Evolutionary conservation across 2,113 vertebrate genomes (phyloP).

Genomic region (Corythaixoides concolor): DNA sequence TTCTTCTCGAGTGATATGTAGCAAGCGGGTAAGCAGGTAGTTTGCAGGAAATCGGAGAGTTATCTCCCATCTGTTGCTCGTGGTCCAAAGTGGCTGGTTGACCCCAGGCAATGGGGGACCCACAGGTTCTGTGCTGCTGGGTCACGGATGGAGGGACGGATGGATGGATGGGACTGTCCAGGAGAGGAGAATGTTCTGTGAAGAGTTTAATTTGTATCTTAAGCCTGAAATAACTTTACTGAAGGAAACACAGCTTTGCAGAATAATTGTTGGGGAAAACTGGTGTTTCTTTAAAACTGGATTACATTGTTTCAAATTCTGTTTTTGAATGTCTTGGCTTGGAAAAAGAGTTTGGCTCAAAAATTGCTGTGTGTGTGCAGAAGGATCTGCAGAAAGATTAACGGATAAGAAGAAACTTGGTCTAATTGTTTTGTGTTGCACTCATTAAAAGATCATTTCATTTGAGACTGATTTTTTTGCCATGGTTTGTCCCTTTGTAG

Average conservation of each 20-base stretch:
- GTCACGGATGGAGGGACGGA: rapidly evolving
- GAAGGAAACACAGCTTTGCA: not conserved
- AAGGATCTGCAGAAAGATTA: constrained; percentile 7
- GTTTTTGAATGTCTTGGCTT: not conserved
- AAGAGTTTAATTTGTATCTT: not conserved
- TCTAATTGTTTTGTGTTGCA: not conserved
- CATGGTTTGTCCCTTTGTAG: not conserved
- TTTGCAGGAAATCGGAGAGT: not conserved
- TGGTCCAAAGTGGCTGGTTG: not conserved
- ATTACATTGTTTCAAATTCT: not conserved
- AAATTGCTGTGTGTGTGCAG: not conserved
- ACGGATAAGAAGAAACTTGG: not conserved
- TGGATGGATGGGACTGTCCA: not conserved
- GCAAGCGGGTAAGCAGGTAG: not conserved
- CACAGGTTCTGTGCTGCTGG: not conserved
- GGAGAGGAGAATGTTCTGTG: not conserved
- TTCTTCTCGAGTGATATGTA: not conserved
- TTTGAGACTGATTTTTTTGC: not conserved
- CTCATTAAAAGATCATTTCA: not conserved
- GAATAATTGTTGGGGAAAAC: not conserved
- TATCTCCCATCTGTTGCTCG: not conserved
- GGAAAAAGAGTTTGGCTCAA: not conserved
- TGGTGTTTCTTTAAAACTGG: not conserved
- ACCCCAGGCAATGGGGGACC: not conserved
- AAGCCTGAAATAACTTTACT: not conserved